Base-by-base conservation (phyloP, 2,888 invertebrate species). In the Rhodophaea formosa region DNA sequence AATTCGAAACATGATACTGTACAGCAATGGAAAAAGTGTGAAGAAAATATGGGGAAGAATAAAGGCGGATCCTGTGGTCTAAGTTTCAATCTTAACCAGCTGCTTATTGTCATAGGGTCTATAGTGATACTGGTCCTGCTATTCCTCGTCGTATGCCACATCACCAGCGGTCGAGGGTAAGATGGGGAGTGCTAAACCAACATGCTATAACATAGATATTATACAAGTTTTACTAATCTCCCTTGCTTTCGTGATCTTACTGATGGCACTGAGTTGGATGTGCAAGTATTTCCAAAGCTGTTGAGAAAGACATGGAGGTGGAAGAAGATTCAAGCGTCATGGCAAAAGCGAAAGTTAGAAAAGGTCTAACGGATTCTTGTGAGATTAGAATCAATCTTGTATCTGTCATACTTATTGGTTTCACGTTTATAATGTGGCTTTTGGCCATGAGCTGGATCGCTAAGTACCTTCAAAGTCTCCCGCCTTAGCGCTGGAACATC, bases 231-330 rank as follows among this genome's bases (percentile, higher is more conserved):
- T 85, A 0, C 55, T 86, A 0, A 80, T 86, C 0, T 80, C 84
- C 0, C 79, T 87, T 10, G 83, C 85, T 0, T 87, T 87, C 35
- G 80, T 86, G 0, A 80, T 80, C 0, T 57, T 88, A 0, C 71
- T 86, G 0, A 66, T 86, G 1, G 74, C 86, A 0, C 76, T 86
- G 74, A 86, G 77, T 30, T 88, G 84, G 82, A 82, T 88, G 80
- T 86, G 84, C 66, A 86, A 84, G 58, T 84, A 82, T 52, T 82
- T 82, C 44, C 79, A 80, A 64, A 68, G 75, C 3, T 57, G 67
- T 0, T 75, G 39, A 39, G 35, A 10, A 12, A 39, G 39, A 8
- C 12, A n/a, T 39, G 39, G 39, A 2, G n/a, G 0, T 12, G 12
- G 3, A 39, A 0, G 39, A 59, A 29, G 8, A 53, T 30, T 8